phyloP scores from a whole-genome alignment of 2,888 invertebrate species.

The Sabatieria punctata region DNA sequence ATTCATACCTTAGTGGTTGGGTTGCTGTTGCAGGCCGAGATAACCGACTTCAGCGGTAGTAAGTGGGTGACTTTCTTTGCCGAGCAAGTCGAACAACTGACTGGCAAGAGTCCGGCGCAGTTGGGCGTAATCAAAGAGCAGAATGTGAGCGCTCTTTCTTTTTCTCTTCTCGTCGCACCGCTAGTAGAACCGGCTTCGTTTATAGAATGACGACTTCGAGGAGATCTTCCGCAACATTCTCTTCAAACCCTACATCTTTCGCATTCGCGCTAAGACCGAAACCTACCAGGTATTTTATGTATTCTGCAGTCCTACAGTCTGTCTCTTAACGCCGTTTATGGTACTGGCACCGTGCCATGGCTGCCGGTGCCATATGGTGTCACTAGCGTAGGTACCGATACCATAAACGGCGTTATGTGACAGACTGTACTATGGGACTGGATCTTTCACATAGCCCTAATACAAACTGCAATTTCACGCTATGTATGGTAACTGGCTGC shows the following conservation, averaged over 20 bases:
- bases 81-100: constrained; percentile 51
- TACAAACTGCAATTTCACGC: too few relatives aligned
- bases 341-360: too few relatives aligned
- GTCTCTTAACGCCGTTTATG: too few relatives aligned
- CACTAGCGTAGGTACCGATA: too few relatives aligned
- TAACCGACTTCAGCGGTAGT: constrained; percentile 68
- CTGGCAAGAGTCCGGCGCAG: constrained; percentile 53
- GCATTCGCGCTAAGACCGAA: constrained; percentile 71
- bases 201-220: constrained; percentile 41
- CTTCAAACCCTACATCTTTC: constrained; percentile 63
- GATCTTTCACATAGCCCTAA: too few relatives aligned
- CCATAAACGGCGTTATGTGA: too few relatives aligned
- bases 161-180: neutral
- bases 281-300: constrained; percentile 70
- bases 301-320: neutral
- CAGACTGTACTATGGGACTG: too few relatives aligned
- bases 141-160: neutral
- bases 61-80: constrained; percentile 78
- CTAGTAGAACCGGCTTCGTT: too few relatives aligned
- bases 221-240: constrained; percentile 53
- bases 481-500: too few relatives aligned
- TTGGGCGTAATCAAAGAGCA: constrained; percentile 45
- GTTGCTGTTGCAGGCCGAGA: constrained; percentile 45
- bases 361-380: too few relatives aligned
- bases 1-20: too few relatives aligned